Base-by-base conservation (phyloP, 2,888 invertebrate species). In the Thymelicus sylvestris region DNA sequence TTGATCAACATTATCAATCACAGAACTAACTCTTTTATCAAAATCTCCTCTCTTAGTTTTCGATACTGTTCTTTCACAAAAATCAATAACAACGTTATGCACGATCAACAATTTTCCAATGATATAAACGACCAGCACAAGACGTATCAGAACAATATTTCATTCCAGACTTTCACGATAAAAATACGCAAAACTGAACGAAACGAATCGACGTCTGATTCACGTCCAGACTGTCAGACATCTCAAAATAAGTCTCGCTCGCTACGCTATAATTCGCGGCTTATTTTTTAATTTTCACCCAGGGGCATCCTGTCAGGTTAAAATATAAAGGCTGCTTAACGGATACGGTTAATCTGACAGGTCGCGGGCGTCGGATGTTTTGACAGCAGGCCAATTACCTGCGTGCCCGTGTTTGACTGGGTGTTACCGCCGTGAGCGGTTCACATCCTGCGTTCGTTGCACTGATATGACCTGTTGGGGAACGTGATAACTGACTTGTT, bases 371-470 rank as follows among this genome's bases (percentile, higher is more conserved):
- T 70, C 69, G 89, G 91, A 89, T 91, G 90, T 93, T 93, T 90
- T 93, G 93, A 93, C 93, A 92, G 86, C 81, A 72, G 72, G 75
- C 83, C 93, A 92, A 93, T 93, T 91, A 91, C 89, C 90, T 90
- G 64, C 64, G 13, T 31, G 68, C 84, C 86, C 87, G 84, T 82
- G 85, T 83, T 84, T 82, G 83, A 83, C 77, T 75, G 78, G 75
- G 76, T 78, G 81, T 77, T 60, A 81, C 81, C 80, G 50, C n/a
- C 76, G 61, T 6, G 63, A 31, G 77, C 77, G 77, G 84, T 83
- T 88, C 89, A 89, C 90, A 90, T 90, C 89, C 90, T 88, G 84
- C 82, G 80, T 74, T 76, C 75, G 55, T 61, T 73, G 73, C 65
- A 67, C 70, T 66, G 72, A 60, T 65, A 47, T 52, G 61, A 44